Evolutionary conservation across 1,140 invertebrate genomes (phyloP).

Genomic region (Berghia stephanieae): DNA sequence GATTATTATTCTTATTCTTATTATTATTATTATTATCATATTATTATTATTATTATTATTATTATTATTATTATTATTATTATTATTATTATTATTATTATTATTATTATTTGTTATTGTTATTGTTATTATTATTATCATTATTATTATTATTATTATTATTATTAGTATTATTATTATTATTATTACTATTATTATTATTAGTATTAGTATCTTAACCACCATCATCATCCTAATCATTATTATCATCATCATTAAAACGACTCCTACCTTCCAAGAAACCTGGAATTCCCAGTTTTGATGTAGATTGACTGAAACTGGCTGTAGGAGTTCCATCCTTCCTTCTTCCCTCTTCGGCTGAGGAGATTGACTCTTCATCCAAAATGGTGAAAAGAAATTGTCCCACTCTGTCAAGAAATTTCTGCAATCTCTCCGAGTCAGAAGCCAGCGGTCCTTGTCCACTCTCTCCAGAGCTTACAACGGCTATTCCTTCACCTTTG

Average conservation of each 20-base stretch:
- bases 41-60: too few relatives aligned
- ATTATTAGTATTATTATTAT: too few relatives aligned
- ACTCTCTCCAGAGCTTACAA: not conserved
- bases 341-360: not conserved
- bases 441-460: not conserved
- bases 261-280: constrained; percentile 48
- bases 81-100: too few relatives aligned
- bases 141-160: too few relatives aligned
- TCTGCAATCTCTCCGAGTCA: not conserved
- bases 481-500: constrained; percentile 30
- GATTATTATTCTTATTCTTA: too few relatives aligned
- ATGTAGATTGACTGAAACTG: constrained; percentile 52
- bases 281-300: constrained; percentile 42
- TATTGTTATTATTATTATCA: too few relatives aligned
- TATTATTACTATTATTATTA: too few relatives aligned
- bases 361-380: constrained; percentile 23
- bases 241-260: not conserved
- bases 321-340: constrained; percentile 11
- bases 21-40: too few relatives aligned
- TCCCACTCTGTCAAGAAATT: constrained; percentile 28
- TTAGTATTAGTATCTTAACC: too few relatives aligned
- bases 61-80: too few relatives aligned
- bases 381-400: constrained; percentile 28
- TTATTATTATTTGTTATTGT: too few relatives aligned
- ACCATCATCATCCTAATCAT: too few relatives aligned